Conservation (phyloP, 2,888 invertebrate genomes). For the Cerastoderma edule region DNA sequence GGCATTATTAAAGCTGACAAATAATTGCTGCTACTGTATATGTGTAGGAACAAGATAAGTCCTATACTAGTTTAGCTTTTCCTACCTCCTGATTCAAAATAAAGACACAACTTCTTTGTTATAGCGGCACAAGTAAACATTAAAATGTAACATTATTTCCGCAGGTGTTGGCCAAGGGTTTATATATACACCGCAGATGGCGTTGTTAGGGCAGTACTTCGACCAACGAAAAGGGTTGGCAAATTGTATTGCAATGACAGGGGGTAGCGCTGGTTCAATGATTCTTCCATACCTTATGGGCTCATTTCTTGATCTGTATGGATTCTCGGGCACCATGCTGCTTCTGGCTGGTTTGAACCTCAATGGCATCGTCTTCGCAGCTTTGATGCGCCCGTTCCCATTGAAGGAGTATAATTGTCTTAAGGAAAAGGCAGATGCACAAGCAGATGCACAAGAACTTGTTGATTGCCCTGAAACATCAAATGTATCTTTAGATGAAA, state of each 20-base stretch:
- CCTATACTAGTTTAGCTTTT: no score
- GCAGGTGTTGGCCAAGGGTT: slow-evolving; percentile 55
- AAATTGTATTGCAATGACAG: slow-evolving; percentile 53
- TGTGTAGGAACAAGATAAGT: no score
- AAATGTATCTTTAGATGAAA: no score
- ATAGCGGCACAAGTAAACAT: no score
- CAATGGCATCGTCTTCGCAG: slow-evolving; percentile 47
- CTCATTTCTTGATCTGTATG: slow-evolving; percentile 41
- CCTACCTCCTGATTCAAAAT: no score
- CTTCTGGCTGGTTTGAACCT: slow-evolving; percentile 46
- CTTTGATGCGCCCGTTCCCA: slow-evolving; percentile 45
- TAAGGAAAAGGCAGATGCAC: no score
- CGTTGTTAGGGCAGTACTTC: slow-evolving; percentile 56
- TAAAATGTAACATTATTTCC: slow-evolving; percentile 8
- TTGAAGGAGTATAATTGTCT: neutral
- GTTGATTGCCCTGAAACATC: no score
- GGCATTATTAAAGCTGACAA: no score
- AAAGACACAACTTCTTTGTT: no score
- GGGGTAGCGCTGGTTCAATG: slow-evolving; percentile 56
- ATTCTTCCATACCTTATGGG: slow-evolving; percentile 43
- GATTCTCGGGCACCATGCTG: slow-evolving; percentile 54
- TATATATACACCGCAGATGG: slow-evolving; percentile 39
- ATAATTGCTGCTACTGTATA: no score
- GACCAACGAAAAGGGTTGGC: slow-evolving; percentile 59
- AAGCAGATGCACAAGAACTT: no score